Conservation (phyloP, 2,888 invertebrate genomes). For the Phaonia tiefii region DNA sequence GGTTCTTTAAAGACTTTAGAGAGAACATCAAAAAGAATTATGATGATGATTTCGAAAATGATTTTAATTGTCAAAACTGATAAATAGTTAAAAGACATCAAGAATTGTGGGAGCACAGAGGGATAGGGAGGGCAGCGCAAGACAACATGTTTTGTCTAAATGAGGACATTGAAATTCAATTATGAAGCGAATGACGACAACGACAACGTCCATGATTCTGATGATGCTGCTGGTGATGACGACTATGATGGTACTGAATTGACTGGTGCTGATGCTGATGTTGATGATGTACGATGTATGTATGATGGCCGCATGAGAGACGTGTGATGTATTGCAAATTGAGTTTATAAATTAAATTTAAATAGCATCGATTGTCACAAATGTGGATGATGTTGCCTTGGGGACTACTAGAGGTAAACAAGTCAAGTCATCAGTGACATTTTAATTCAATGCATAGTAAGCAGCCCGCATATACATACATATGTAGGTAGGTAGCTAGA, state of each 20-base stretch:
- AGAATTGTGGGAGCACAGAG: too few species aligned
- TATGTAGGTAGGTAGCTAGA: too few species aligned
- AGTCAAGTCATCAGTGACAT: too few species aligned
- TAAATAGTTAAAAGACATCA: conserved; percentile 30
- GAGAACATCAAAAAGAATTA: conserved; percentile 39
- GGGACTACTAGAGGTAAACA: too few species aligned
- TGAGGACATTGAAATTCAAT: conserved; percentile 41
- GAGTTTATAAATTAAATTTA: conserved; percentile 34
- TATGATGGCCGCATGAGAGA: conserved; percentile 13
- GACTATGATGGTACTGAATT: too few species aligned
- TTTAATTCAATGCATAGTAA: too few species aligned
- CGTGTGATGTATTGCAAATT: conserved; percentile 45
- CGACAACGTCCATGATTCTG: too few species aligned
- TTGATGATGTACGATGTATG: not conserved
- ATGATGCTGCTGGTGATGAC: not conserved
- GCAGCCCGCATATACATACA: too few species aligned
- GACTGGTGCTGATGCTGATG: not conserved
- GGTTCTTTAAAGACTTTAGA: conserved; percentile 21
- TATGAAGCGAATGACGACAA: conserved; percentile 3
- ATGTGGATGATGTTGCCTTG: too few species aligned
- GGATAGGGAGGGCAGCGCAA: too few species aligned
- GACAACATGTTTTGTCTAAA: conserved; percentile 28
- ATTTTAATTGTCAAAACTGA: conserved; percentile 53
- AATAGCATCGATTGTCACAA: conserved; percentile 1
- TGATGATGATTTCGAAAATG: conserved; percentile 40